phyloP scores from a whole-genome alignment of 2,888 invertebrate genomes.

The Villa cingulata region DNA sequence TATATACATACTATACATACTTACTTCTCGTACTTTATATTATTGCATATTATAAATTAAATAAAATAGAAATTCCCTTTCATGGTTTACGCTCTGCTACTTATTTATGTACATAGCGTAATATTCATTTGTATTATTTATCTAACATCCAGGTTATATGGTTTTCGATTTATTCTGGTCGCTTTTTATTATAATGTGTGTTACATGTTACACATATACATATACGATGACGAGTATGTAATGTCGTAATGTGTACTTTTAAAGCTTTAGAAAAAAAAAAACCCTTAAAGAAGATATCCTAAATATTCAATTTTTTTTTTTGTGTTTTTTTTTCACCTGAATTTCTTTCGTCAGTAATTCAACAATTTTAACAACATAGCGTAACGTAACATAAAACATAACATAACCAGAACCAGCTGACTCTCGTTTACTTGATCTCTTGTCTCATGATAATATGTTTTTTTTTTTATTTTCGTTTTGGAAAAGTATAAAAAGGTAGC shows the following conservation, averaged over 20 bases:
- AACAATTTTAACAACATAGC: neutral
- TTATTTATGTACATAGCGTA: neutral
- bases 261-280: too few species aligned
- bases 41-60: too few species aligned
- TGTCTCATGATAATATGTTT: neutral
- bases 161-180: neutral
- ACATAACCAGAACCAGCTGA: slow-evolving; percentile 2
- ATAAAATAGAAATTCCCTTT: neutral
- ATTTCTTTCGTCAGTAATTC: neutral
- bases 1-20: too few species aligned
- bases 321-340: neutral
- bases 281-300: neutral
- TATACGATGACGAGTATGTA: too few species aligned
- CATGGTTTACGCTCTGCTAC: neutral
- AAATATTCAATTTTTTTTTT: neutral
- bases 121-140: neutral
- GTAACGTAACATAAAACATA: too few species aligned
- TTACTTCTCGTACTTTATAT: too few species aligned
- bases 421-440: slow-evolving; percentile 1
- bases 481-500: too few species aligned
- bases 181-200: too few species aligned
- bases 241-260: too few species aligned
- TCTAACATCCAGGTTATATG: neutral
- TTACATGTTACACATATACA: too few species aligned
- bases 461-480: neutral